These are phyloP conservation scores for Drosophila pullipes DNA, from an alignment of 2,888 invertebrate genomes.

Conservation along the genomic window DNA sequence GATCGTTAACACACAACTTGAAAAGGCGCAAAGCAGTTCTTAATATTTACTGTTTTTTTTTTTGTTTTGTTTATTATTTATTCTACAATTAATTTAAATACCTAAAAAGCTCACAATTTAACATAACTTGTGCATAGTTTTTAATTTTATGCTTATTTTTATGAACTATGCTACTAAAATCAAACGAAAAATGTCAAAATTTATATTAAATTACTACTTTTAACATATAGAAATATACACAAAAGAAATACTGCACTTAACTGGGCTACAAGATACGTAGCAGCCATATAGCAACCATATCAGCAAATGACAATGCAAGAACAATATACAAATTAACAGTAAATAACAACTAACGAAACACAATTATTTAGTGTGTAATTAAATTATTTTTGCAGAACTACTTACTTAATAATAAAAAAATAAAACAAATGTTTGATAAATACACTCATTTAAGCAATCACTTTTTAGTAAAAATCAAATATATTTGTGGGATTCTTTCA, in stretches of 20 bases:
- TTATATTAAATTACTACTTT: neutral
- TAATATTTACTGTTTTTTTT: conserved; percentile 10
- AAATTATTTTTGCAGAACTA: conserved; percentile 57
- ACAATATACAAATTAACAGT: conserved; percentile 37
- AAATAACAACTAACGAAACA: conserved; percentile 22
- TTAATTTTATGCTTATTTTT: conserved; percentile 22
- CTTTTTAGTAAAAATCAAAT: conserved; percentile 1
- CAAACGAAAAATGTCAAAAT: conserved; percentile 32
- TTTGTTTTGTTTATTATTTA: conserved; percentile 38
- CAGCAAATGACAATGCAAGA: conserved; percentile 70
- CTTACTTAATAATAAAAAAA: conserved; percentile 34
- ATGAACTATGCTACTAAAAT: conserved; percentile 33
- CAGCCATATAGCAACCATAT: conserved; percentile 60
- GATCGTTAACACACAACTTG: conserved; percentile 20
- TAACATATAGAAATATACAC: conserved; percentile 8
- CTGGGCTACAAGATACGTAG: conserved; percentile 23
- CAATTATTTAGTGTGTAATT: conserved; percentile 31
- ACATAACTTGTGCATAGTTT: conserved; percentile 22
- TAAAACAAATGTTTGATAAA: conserved; percentile 35
- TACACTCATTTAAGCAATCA: conserved; percentile 9
- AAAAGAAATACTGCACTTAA: conserved; percentile 37
- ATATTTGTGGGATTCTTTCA: conserved; percentile 9
- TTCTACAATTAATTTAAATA: conserved; percentile 38
- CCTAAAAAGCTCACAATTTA: conserved; percentile 38
- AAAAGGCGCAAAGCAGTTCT: conserved; percentile 28